Conservation (phyloP, 2,113 vertebrate genomes). For the Hiodon tergisus region DNA sequence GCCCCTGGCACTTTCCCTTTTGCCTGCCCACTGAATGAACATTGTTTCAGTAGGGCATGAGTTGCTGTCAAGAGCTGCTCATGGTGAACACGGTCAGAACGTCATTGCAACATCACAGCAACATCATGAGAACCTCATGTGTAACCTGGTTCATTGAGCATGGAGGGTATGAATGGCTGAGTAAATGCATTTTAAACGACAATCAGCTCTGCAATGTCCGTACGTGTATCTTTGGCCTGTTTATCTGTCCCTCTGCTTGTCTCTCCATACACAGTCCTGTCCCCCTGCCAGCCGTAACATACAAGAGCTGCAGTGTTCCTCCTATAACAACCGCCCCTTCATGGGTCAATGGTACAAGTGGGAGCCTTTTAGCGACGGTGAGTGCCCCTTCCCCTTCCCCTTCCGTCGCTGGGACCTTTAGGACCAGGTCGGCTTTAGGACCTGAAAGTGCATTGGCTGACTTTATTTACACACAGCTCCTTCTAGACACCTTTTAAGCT, state of each 20-base stretch:
- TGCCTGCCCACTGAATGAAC: not conserved
- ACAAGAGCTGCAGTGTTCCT: constrained; percentile 83
- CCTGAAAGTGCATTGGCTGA: not conserved
- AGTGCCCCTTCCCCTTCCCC: constrained; percentile 22
- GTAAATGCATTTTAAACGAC: no score
- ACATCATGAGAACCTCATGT: no score
- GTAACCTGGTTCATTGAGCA: no score
- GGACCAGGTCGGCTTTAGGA: not conserved
- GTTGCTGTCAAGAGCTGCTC: no score
- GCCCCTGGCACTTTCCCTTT: not conserved
- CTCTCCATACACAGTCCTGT: constrained; percentile 66
- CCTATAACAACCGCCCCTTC: constrained; percentile 88
- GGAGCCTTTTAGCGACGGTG: constrained; percentile 95
- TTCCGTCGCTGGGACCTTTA: not conserved
- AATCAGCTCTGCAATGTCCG: no score
- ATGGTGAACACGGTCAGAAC: no score
- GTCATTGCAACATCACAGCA: no score
- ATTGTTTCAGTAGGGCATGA: not conserved
- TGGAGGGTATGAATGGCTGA: no score
- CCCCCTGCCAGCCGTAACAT: constrained; percentile 77
- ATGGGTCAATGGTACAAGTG: constrained; percentile 93
- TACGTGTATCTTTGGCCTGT: no score
- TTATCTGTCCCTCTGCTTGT: constrained; percentile 7
- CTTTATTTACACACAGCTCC: not conserved
- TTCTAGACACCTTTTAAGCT: not conserved